These are phyloP conservation scores for Umimayanthus chanpuru DNA, from an alignment of 92 coral and sea anemone genomes.

Conservation along the genomic window DNA sequence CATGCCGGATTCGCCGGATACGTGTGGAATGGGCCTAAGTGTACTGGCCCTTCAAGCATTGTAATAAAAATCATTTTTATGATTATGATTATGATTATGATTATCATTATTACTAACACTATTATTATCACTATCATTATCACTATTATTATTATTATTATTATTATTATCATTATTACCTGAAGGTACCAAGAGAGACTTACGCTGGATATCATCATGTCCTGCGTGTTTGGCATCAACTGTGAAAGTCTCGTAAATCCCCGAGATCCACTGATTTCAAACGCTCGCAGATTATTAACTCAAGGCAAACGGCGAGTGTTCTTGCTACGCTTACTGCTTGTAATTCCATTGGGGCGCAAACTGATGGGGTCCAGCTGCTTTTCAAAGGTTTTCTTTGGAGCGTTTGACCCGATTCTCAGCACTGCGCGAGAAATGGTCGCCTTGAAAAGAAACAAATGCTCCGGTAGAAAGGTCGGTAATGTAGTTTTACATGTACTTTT, in stretches of 20 bases:
- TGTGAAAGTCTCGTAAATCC: conserved; percentile 65
- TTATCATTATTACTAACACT: no score
- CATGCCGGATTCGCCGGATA: no score
- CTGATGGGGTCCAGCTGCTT: conserved; percentile 35
- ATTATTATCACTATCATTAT: no score
- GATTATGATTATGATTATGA: no score
- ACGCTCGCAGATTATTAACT: conserved; percentile 43
- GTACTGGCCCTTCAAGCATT: no score
- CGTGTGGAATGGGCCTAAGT: no score
- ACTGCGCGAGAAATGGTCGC: conserved; percentile 52
- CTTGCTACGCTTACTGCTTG: conserved; percentile 12
- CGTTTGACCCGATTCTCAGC: conserved; percentile 37
- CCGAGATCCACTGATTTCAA: conserved; percentile 67
- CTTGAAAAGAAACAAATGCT: conserved; percentile 9
- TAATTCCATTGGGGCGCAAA: conserved; percentile 54
- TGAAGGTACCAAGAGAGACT: conserved; percentile 65
- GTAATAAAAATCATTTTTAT: no score
- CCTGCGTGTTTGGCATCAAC: conserved; percentile 69
- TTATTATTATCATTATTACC: no score
- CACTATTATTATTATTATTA: no score
- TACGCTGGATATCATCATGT: conserved; percentile 70
- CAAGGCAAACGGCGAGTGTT: conserved; percentile 32
- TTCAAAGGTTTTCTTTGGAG: conserved; percentile 43
- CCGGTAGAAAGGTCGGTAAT: conserved; percentile 45
- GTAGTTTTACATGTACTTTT: neutral